Evolutionary conservation across 2,797 vertebrate genomes (phyloP).

Genomic region (Scomberomorus guttatus): DNA sequence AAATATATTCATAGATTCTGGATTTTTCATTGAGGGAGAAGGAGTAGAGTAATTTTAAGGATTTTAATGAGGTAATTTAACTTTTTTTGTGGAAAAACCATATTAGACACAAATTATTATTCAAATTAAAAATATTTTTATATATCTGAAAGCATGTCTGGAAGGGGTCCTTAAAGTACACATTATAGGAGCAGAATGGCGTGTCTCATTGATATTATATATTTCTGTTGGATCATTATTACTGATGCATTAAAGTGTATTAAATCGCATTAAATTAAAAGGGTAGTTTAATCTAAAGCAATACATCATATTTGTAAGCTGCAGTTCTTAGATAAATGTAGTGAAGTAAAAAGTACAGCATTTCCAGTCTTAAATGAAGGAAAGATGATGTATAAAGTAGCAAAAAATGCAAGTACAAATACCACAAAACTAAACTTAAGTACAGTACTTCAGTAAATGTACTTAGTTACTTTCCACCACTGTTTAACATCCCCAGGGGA

Average conservation of each 20-base stretch:
- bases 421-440: neutral
- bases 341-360: neutral
- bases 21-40: no score
- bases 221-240: no score
- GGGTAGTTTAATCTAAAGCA: neutral
- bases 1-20: no score
- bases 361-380: neutral
- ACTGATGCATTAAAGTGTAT: neutral
- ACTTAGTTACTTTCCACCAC: neutral
- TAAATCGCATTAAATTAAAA: neutral
- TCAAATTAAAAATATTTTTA: no score
- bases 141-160: no score
- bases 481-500: neutral
- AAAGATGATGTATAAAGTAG: neutral
- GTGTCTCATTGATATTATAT: neutral
- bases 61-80: no score
- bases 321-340: no score
- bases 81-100: no score
- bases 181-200: neutral
- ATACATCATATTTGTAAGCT: neutral
- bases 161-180: neutral
- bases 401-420: constrained; percentile 6
- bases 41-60: no score
- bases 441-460: neutral
- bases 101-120: no score